Evolutionary conservation across 2,888 invertebrate genomes (phyloP), one percentile per base, ranked within the genome.

Genomic region (Agriopis aurantiaria): DNA sequence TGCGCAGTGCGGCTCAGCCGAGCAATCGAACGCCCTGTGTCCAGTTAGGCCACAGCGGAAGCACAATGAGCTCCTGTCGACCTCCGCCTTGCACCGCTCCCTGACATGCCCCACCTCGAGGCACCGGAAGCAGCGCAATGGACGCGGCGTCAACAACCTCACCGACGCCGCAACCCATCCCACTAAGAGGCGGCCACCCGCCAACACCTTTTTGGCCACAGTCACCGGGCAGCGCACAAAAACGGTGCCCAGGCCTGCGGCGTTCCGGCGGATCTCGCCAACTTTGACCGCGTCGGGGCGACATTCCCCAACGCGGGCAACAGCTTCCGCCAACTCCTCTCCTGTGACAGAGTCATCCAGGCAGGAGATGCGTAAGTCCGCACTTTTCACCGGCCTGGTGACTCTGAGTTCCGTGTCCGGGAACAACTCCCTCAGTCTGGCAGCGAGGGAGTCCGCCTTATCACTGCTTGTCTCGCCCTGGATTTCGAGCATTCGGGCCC

Each of bases 161-260:
- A 75, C 71, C 3, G 45, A 53, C 0, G 74, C 78, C 7, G 75
- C 56, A 0, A 72, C 71, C 75, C 75, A 78, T 0, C 77, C 76
- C 0, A 76, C 56, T 10, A 74, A 53, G 0, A 79, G 43, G 0
- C 75, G 61, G 0, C 70, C 67, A 3, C 17, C 55, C 0, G 17
- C 45, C 0, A 12, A 45, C 0, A 73, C 4, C 14, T 56, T 69
- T 6, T 65, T 49, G 0, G 67, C 72, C 0, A 58, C 67, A 0
- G 43, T 46, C 3, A 58, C 61, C 0, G 72, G 72, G 23, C 72
- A 69, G 0, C 65, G 14, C 45, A 67, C 40, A 46, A 45, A 0
- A 0, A 57, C 43, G 0, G n/a, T 23, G 8, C 72, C 56, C 1
- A 41, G 4, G n/a, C 72, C 23, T 12, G 17, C 56, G 0, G 10